A percentile compares a stretch with the other conserved stretches of the same genome.
Evolutionary conservation across 2,797 vertebrate genomes (phyloP).

Genomic region (Clarias pachynema): DNA sequence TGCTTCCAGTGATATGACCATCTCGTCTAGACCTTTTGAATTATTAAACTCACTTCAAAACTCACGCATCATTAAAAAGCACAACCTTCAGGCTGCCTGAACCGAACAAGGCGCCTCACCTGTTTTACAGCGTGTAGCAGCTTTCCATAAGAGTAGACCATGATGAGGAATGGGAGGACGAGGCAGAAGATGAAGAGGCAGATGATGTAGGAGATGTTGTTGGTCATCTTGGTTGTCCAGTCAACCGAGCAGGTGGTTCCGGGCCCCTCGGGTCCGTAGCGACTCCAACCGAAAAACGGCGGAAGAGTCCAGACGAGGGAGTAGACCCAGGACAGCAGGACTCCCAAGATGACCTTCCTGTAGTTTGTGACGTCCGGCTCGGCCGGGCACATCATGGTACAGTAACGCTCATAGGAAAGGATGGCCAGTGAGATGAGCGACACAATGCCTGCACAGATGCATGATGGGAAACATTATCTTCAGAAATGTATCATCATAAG

Average conservation of each 20-base stretch:
- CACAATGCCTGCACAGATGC: conserved; percentile 72
- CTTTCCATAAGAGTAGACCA: conserved; percentile 80
- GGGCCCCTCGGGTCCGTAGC: conserved; percentile 79
- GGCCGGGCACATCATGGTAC: conserved; percentile 76
- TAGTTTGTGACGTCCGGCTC: conserved; percentile 81
- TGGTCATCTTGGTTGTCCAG: conserved; percentile 77
- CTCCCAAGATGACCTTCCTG: conserved; percentile 73
- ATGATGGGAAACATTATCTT: not conserved
- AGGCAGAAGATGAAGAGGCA: conserved; percentile 84
- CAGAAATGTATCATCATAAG: not conserved
- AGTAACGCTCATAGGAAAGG: conserved; percentile 81
- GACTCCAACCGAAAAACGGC: conserved; percentile 83
- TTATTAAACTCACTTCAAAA: not conserved
- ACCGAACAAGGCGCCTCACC: conserved; percentile 66
- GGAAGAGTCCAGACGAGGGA: conserved; percentile 81
- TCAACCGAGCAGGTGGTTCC: conserved; percentile 84
- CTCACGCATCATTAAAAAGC: not conserved
- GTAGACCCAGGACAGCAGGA: conserved; percentile 79
- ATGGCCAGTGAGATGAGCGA: conserved; percentile 83
- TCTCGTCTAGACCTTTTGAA: not conserved
- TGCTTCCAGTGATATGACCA: not conserved
- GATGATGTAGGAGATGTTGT: conserved; percentile 79
- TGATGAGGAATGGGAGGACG: conserved; percentile 77
- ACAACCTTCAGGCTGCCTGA: not conserved
- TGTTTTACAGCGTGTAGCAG: conserved; percentile 78